These are phyloP conservation scores for Hassar affinis DNA, from an alignment of 2,113 vertebrate species.

Conservation along the genomic window DNA sequence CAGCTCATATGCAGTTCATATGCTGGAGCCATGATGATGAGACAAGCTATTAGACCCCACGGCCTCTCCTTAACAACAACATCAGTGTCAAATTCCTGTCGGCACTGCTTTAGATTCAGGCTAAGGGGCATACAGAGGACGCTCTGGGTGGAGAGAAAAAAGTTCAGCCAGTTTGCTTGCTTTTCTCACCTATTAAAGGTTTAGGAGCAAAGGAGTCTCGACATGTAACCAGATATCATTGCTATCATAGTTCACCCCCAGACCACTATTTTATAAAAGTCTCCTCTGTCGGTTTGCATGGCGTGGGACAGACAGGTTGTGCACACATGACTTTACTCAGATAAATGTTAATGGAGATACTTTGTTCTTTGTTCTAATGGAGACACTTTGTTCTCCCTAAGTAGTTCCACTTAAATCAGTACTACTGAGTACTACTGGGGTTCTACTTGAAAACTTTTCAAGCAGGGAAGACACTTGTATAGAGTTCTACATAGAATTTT, in stretches of 20 bases:
- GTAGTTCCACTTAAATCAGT: background rate
- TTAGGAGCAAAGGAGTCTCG: slow-evolving; percentile 10
- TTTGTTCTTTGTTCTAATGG: too few species aligned
- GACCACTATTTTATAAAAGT: background rate
- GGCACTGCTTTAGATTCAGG: slow-evolving; percentile 53
- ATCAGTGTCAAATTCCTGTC: slow-evolving; percentile 68
- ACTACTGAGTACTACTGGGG: background rate
- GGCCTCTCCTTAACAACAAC: slow-evolving; percentile 65
- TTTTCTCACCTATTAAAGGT: slow-evolving; percentile 3
- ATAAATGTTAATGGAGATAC: background rate
- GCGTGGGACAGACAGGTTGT: background rate
- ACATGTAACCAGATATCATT: slow-evolving; percentile 30
- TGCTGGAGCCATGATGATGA: slow-evolving; percentile 64
- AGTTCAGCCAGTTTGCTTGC: background rate
- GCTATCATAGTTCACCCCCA: slow-evolving; percentile 7
- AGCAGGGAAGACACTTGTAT: background rate
- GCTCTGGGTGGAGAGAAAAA: background rate
- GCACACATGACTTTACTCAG: background rate
- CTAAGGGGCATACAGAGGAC: slow-evolving; percentile 29
- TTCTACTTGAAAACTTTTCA: background rate
- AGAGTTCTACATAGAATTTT: background rate
- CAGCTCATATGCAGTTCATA: slow-evolving; percentile 51
- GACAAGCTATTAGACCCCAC: slow-evolving; percentile 64
- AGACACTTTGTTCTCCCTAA: background rate
- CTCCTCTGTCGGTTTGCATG: background rate